Evolutionary conservation across 2,797 vertebrate genomes (phyloP).

Genomic region (Todus mexicanus): DNA sequence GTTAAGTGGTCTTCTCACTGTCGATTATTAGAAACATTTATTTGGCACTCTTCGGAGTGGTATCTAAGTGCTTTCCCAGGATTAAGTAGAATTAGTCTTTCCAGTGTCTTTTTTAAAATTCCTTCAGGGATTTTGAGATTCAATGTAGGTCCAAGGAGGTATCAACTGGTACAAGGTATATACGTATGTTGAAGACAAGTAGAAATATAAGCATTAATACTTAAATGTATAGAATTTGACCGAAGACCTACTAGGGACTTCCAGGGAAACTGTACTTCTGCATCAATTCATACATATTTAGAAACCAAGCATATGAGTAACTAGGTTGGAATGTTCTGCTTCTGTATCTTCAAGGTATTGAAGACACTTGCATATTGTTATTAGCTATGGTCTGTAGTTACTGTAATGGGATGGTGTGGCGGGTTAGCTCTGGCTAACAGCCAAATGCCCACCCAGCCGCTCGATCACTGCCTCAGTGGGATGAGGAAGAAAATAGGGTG

Average conservation of each 20-base stretch:
- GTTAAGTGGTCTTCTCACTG: not conserved
- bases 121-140: not conserved
- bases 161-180: not conserved
- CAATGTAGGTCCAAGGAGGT: not conserved
- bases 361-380: not conserved
- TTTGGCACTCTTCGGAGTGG: not conserved
- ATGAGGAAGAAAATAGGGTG: not conserved
- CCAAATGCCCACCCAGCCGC: fast-evolving
- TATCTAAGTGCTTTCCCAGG: not conserved
- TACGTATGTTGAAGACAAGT: not conserved
- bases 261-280: not conserved
- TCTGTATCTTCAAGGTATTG: not conserved
- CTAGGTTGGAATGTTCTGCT: not conserved
- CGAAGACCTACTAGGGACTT: not conserved
- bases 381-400: not conserved
- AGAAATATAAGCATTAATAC: not conserved
- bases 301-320: not conserved
- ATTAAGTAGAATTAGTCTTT: not conserved
- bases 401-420: not conserved
- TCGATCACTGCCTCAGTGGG: not conserved
- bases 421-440: not conserved
- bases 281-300: not conserved
- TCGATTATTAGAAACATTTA: not conserved
- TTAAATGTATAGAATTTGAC: not conserved
- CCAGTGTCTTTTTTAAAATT: not conserved